These are phyloP conservation scores for Myotis myotis DNA, from an alignment of 2,797 vertebrate genomes.

Conservation along the genomic window DNA sequence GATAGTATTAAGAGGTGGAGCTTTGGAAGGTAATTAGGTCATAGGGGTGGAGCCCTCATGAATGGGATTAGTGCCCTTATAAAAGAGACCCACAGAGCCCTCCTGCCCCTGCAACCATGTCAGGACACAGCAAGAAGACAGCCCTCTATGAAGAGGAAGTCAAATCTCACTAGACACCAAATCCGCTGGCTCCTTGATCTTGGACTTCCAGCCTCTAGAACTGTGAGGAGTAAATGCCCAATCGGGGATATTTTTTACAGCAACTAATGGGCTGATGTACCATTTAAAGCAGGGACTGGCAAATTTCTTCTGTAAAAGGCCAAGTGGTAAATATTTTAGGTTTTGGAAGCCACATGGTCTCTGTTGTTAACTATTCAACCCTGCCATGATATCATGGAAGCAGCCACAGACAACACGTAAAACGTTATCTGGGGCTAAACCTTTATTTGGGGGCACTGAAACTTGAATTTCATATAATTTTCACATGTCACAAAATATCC, in stretches of 20 bases:
- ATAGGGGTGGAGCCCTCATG: background rate
- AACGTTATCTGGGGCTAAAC: background rate
- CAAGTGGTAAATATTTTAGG: background rate
- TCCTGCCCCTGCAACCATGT: background rate
- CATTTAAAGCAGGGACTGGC: background rate
- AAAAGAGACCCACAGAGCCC: background rate
- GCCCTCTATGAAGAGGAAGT: background rate
- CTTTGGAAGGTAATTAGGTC: background rate
- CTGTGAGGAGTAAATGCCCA: background rate
- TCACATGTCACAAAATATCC: background rate
- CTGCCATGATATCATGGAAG: background rate
- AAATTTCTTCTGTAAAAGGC: background rate
- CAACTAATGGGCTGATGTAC: background rate
- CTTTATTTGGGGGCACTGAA: background rate
- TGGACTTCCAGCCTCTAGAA: background rate
- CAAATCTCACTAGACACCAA: background rate
- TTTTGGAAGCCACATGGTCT: background rate
- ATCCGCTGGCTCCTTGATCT: background rate
- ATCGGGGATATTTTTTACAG: background rate
- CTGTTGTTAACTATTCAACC: background rate
- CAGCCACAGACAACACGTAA: background rate
- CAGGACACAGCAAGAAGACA: background rate
- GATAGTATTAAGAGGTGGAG: background rate
- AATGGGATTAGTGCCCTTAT: background rate
- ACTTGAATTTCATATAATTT: background rate